Conservation (phyloP, 2,797 vertebrate species). For the Sebastes hubbsi region DNA sequence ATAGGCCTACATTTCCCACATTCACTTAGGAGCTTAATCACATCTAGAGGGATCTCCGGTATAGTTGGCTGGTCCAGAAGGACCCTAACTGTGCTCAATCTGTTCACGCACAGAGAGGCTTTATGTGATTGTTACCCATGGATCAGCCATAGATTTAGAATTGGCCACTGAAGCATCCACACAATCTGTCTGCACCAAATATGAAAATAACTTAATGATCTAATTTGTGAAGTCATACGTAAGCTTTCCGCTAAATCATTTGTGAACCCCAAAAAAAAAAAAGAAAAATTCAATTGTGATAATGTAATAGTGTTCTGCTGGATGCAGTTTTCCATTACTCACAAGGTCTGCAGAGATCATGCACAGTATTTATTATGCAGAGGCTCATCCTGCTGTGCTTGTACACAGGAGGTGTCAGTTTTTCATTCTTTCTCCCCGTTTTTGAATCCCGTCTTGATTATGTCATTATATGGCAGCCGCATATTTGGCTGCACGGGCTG, state of each 20-base stretch:
- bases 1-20: conserved; percentile 1
- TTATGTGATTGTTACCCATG: conserved; percentile 19
- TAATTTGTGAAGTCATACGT: conserved; percentile 38
- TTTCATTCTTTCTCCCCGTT: conserved; percentile 39
- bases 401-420: conserved; percentile 55
- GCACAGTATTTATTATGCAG: conserved; percentile 45
- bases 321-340: conserved; percentile 40
- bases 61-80: background rate
- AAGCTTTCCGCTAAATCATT: conserved; percentile 24
- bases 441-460: conserved; percentile 68
- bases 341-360: conserved; percentile 46
- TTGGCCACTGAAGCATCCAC: conserved; percentile 31
- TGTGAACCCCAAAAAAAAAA: background rate
- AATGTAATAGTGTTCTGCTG: conserved; percentile 14
- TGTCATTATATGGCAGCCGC: conserved; percentile 65
- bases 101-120: conserved; percentile 27
- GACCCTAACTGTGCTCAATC: conserved; percentile 16
- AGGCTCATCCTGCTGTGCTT: conserved; percentile 29
- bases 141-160: conserved; percentile 43
- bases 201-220: conserved; percentile 45
- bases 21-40: background rate
- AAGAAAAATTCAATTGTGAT: conserved; percentile 17
- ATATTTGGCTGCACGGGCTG: conserved; percentile 45
- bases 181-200: conserved; percentile 43
- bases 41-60: background rate